Conservation (phyloP, 2,797 vertebrate genomes). For the Falco peregrinus region DNA sequence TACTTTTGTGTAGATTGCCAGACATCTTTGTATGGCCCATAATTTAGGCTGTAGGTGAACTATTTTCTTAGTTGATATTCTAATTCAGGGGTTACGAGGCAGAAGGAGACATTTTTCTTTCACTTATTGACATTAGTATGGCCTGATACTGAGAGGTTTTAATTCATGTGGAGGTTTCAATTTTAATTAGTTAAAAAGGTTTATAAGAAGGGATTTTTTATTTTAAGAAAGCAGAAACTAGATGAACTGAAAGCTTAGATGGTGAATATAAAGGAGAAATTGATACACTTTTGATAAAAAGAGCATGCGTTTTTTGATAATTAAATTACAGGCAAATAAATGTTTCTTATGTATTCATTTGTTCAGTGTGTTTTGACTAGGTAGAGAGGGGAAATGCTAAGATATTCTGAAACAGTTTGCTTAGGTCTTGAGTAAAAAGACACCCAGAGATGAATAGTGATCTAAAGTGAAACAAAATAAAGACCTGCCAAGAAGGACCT, state of each 20-base stretch:
- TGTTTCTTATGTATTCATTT: not conserved
- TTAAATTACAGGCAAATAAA: not conserved
- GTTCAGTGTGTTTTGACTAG: not conserved
- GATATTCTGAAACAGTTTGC: not conserved
- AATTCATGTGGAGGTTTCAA: not conserved
- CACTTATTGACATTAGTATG: not conserved
- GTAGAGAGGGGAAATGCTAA: not conserved
- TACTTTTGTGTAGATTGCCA: not conserved
- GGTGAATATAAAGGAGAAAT: not conserved
- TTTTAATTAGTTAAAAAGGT: not conserved
- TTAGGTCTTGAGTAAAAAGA: not conserved
- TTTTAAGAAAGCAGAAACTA: not conserved
- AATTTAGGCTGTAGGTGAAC: not conserved
- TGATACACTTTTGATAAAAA: not conserved
- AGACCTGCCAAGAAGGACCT: no score
- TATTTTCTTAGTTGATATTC: not conserved
- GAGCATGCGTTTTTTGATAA: not conserved
- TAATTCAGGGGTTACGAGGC: not conserved
- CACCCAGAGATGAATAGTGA: not conserved
- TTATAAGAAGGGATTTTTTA: not conserved
- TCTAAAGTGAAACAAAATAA: not conserved
- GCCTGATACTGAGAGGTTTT: not conserved
- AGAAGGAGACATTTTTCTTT: not conserved
- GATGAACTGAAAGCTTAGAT: not conserved
- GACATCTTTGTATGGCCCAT: not conserved